A percentile compares a stretch with the other conserved stretches of the same genome.
Conservation (phyloP, 2,888 invertebrate species). For the Stramonita haemastoma region DNA sequence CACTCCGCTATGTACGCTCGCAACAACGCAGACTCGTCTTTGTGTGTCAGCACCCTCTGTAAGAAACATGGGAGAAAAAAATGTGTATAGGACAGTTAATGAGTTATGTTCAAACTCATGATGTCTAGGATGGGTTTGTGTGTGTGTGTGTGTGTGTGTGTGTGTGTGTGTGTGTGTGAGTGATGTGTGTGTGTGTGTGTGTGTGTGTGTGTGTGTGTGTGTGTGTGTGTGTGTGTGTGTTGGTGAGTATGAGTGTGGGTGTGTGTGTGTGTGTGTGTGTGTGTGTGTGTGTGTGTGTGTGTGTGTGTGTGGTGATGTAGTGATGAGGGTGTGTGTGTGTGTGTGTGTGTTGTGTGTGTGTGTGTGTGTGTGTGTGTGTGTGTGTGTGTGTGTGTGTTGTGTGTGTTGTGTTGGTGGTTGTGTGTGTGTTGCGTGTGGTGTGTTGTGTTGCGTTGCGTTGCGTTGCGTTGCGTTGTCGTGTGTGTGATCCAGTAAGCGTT, state of each 20-base stretch:
- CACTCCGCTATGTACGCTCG: slow-evolving; percentile 98
- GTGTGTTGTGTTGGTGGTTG: too few relatives aligned
- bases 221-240: neutral
- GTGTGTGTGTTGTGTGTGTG: neutral
- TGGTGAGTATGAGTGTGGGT: neutral
- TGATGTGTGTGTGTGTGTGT: neutral
- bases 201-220: neutral
- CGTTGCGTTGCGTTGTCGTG: too few relatives aligned
- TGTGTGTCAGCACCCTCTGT: slow-evolving; percentile 89
- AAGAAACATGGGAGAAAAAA: slow-evolving; percentile 39
- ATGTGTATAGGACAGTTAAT: neutral
- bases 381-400: neutral
- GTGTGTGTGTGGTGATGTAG: neutral
- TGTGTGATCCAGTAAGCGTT: too few relatives aligned
- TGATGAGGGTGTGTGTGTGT: neutral
- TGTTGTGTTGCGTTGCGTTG: too few relatives aligned
- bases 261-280: neutral
- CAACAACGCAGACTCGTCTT: slow-evolving; percentile 95
- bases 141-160: slow-evolving; percentile 17
- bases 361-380: neutral
- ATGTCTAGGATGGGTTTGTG: neutral
- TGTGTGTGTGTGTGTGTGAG: neutral
- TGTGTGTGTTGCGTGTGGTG: too few relatives aligned
- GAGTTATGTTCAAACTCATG: neutral
- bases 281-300: neutral